Evolutionary conservation across 2,888 invertebrate species (phyloP).

Genomic region (Hirtodrosophila alboralis): DNA sequence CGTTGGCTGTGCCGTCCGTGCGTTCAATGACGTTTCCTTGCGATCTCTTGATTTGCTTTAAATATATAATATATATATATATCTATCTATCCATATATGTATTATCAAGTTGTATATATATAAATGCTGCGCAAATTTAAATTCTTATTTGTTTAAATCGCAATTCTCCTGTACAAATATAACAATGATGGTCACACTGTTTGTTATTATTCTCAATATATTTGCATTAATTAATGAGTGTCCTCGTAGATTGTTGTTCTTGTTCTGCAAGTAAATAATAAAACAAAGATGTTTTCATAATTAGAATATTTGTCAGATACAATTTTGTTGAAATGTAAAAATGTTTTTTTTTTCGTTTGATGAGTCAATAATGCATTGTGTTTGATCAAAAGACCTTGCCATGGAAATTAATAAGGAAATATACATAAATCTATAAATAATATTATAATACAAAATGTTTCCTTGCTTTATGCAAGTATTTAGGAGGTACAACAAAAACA

Average conservation of each 20-base stretch:
- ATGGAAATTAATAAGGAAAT: conserved; percentile 45
- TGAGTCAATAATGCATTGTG: conserved; percentile 33
- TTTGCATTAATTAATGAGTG: conserved; percentile 26
- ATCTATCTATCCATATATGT: conserved; percentile 6
- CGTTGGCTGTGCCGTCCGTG: conserved; percentile 59
- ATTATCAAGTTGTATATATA: conserved; percentile 12
- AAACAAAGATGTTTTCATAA: conserved; percentile 19
- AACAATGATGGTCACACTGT: conserved; percentile 38
- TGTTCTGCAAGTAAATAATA: conserved; percentile 42
- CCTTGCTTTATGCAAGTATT: neutral
- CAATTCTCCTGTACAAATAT: conserved; percentile 61
- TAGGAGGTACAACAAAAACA: neutral
- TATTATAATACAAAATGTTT: conserved; percentile 19
- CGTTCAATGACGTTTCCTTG: conserved; percentile 77
- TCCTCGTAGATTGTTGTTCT: conserved; percentile 36
- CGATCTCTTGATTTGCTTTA: conserved; percentile 19
- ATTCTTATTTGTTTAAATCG: conserved; percentile 63
- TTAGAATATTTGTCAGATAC: conserved; percentile 30
- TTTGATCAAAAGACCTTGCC: conserved; percentile 25
- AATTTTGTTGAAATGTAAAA: conserved; percentile 8
- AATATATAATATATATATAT: conserved; percentile 22
- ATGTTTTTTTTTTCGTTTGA: conserved; percentile 17
- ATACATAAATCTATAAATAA: neutral
- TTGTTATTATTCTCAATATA: conserved; percentile 22
- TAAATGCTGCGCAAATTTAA: conserved; percentile 29